phyloP scores from a whole-genome alignment of 2,113 vertebrate genomes.

The Hassar affinis region DNA sequence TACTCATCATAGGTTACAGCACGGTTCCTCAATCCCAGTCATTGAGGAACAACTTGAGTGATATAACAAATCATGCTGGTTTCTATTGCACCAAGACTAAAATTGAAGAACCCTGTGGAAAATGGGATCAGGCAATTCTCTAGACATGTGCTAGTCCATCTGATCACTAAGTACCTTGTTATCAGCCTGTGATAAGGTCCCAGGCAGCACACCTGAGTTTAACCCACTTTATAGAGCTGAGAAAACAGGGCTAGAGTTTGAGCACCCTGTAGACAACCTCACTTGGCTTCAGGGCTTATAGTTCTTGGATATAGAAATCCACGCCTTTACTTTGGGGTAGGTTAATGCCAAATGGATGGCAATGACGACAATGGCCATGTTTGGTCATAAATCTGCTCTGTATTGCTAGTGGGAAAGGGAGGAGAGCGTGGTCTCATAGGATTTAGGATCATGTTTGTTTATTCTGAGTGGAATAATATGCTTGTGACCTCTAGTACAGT shows the following conservation, averaged over 20 bases:
- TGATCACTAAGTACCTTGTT: not conserved
- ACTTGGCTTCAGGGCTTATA: slow-evolving; percentile 23
- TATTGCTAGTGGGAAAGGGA: slow-evolving; percentile 58
- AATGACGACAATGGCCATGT: slow-evolving; percentile 64
- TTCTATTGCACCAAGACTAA: not conserved
- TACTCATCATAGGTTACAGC: not conserved
- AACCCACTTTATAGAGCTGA: not conserved
- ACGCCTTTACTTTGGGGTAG: slow-evolving; percentile 39
- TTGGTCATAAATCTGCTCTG: slow-evolving; percentile 65
- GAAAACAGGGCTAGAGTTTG: not conserved
- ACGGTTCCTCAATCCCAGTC: not conserved
- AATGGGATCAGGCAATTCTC: not conserved
- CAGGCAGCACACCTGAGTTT: not conserved
- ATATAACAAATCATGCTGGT: not conserved
- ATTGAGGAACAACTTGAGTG: not conserved
- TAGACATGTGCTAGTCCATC: not conserved
- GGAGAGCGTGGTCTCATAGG: slow-evolving; percentile 48
- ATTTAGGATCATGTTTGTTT: slow-evolving; percentile 64
- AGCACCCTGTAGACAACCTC: not conserved
- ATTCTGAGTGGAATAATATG: slow-evolving; percentile 61
- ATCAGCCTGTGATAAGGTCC: not conserved
- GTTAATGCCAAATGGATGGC: slow-evolving; percentile 53
- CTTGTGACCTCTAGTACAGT: slow-evolving; percentile 48
- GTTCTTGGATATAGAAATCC: slow-evolving; percentile 55
- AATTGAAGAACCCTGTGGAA: not conserved